Base-by-base conservation (phyloP, 2,888 invertebrate species). In the Tinea semifulvella region DNA sequence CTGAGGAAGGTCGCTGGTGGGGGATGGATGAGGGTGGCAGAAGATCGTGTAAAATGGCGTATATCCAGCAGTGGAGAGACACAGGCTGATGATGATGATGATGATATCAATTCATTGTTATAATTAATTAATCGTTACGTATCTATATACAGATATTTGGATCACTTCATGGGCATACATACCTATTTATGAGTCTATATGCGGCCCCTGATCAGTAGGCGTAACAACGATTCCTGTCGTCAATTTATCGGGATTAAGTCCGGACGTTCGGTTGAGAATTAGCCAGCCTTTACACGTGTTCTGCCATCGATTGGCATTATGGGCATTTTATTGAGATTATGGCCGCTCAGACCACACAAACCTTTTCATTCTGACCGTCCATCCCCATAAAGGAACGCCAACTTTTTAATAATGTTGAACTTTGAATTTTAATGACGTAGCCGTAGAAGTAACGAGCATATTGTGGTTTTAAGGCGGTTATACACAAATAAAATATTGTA, bases 251-350 rank as follows among this genome's bases (percentile, higher is more conserved):
- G 53, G 52, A 53, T 55, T 51, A 52, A 51, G 40, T 13, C 27
- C 17, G 40, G 45, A 19, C 45, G 27, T 17, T 14, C 31, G 43
- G 28, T 19, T 18, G 43, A 42, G 51, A 50, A 51, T 53, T 53
- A 52, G 49, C 49, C 46, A 42, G 43, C 22, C 28, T 43, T 43
- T 43, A 28, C 27, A 52, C 56, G 63, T 57, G 51, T 51, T 56
- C 28, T 16, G 36, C 47, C 47, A 47, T 47, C 45, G 42, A 47
- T 55, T 49, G 46, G 54, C 54, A 53, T 58, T 57, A 53, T 43
- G 46, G 31, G 47, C 50, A 50, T 53, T 56, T 58, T 58, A 58
- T 52, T 48, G 49, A 40, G 44, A 48, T 54, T 54, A 58, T 55
- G 53, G 48, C 46, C 50, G 27, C 20, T 43, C 31, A 43, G 27